Conservation (phyloP, 2,888 invertebrate genomes). For the Orchestes rusci region DNA sequence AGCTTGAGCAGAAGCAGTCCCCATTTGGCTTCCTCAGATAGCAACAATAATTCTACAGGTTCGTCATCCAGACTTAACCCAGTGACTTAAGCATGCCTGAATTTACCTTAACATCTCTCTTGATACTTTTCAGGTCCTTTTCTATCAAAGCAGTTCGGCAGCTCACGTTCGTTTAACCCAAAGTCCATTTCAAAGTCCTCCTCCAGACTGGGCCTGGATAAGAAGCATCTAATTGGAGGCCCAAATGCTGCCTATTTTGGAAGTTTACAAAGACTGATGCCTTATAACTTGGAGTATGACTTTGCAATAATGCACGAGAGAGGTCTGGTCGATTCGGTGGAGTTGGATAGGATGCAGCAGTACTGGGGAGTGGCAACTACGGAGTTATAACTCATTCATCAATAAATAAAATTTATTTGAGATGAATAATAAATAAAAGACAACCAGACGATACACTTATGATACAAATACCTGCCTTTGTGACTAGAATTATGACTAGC, state of each 20-base stretch:
- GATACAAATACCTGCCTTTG: slow-evolving; percentile 35
- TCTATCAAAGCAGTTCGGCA: slow-evolving; percentile 70
- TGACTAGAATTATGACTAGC: slow-evolving; percentile 38
- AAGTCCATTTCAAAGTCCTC: slow-evolving; percentile 46
- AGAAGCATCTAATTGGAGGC: slow-evolving; percentile 55
- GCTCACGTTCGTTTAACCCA: slow-evolving; percentile 71
- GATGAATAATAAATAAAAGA: slow-evolving; percentile 38
- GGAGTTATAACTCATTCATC: slow-evolving; percentile 63
- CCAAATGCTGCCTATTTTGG: slow-evolving; percentile 85
- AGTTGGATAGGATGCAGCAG: slow-evolving; percentile 80
- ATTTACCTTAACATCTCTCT: slow-evolving; percentile 11
- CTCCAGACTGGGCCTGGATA: slow-evolving; percentile 47
- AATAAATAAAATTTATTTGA: slow-evolving; percentile 34
- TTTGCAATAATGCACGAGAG: slow-evolving; percentile 78
- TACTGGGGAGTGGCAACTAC: slow-evolving; percentile 90
- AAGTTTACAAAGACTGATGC: slow-evolving; percentile 75
- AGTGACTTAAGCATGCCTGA: slow-evolving; percentile 19
- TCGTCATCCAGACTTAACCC: not conserved
- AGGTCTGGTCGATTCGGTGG: slow-evolving; percentile 65
- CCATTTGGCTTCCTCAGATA: slow-evolving; percentile 49
- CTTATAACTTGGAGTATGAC: slow-evolving; percentile 76
- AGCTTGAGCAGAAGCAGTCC: slow-evolving; percentile 53
- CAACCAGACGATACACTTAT: slow-evolving; percentile 45
- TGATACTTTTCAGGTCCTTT: slow-evolving; percentile 42
- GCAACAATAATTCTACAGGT: slow-evolving; percentile 27